These are phyloP conservation scores for Eurois occulta DNA, from an alignment of 2,888 invertebrate species.

Conservation along the genomic window DNA sequence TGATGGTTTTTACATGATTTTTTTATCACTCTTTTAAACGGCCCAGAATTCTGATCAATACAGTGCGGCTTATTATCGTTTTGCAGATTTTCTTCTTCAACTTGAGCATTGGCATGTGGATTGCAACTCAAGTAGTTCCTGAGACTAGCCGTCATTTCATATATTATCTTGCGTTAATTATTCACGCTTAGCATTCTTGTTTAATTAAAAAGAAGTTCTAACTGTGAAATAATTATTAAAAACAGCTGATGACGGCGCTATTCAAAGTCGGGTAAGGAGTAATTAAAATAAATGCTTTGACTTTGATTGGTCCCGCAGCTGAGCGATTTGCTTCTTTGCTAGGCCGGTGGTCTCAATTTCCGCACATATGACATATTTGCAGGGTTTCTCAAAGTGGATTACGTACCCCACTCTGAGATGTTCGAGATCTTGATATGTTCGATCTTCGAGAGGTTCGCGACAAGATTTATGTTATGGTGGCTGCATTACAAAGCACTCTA, in stretches of 20 bases:
- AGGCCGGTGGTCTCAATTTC: conserved; percentile 5
- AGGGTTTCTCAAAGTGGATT: too few species aligned
- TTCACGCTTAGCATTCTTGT: background rate
- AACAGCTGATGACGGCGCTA: background rate
- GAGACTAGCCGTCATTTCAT: background rate
- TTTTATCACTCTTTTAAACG: background rate
- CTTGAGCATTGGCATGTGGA: too few species aligned
- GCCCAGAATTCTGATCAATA: background rate
- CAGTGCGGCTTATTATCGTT: background rate
- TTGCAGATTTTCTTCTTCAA: background rate
- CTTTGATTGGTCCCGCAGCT: background rate
- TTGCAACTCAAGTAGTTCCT: background rate
- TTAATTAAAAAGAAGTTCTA: background rate
- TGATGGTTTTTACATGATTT: too few species aligned
- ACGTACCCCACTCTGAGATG: too few species aligned
- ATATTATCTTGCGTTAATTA: background rate
- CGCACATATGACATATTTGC: background rate
- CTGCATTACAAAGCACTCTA: too few species aligned
- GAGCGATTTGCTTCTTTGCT: background rate
- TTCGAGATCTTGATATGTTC: too few species aligned
- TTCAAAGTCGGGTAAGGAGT: background rate
- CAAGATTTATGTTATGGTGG: too few species aligned
- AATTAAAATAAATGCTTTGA: conserved; percentile 22
- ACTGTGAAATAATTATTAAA: background rate
- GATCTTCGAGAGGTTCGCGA: too few species aligned